Evolutionary conservation across 2,797 vertebrate genomes (phyloP), one percentile per base, ranked within the genome.

Genomic region (Anas capensis): DNA sequence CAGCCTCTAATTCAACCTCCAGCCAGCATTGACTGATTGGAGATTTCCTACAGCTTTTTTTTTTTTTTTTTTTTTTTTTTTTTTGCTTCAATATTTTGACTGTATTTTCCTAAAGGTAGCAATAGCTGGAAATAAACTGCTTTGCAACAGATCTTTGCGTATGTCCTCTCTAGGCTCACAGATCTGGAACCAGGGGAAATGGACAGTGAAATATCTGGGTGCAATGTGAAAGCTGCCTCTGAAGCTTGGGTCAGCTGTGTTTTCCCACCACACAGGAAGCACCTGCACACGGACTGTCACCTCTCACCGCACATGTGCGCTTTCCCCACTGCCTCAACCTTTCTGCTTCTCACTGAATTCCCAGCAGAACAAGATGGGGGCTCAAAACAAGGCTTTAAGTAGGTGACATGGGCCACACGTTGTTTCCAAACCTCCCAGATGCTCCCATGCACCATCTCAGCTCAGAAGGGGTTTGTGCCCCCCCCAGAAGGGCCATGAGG

Each of bases 381-480:
- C 14, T 12, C 10, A 58, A 79, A 92, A 27, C 13, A 34, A 49
- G 17, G 26, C 18, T 76, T 72, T 60, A 86, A 18, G 6, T 51
- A 2, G 0, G 0, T 27, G 33, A 7, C 26, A 21, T 8, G 27
- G 87, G 42, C 3, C 23, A 58, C 8, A 6, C 4, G 0, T 48
- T 18, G 8, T 34, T 64, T 29, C 18, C 54, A 85, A 31, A 49
- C 29, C 23, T 73, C 40, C 9, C 34, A 23, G 24, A 61, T 31
- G 31, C 2, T 40, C 60, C 11, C 11, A 11, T 6, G 29, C 14
- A 31, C 31, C 17, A 17, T 8, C 26, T 87, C 81, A 58, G 12
- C 38, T 82, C 31, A 70, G 58, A 44, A 44, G 24, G 5, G 11
- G 3, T 40, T 70, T 7, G 2, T 40, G 42, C 38, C n/a, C 31